Conservation (phyloP, 2,888 invertebrate genomes). For the Therioaphis trifolii region DNA sequence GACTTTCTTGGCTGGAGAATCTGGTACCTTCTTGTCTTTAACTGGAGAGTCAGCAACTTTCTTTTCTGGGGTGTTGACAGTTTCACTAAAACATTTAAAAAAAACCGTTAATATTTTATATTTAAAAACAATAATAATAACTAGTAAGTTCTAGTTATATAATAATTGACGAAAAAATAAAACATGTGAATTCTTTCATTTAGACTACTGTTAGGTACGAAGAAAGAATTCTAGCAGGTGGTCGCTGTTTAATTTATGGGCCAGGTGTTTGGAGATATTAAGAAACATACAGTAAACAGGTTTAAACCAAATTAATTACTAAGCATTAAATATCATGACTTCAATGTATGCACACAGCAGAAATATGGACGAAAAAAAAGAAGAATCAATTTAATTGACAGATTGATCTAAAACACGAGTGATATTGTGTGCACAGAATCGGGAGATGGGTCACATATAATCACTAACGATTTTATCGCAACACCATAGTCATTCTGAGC, state of each 20-base stretch:
- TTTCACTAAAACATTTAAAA: conserved; percentile 34
- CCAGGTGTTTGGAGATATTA: conserved; percentile 2
- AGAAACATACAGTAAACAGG: neutral
- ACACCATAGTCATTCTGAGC: neutral
- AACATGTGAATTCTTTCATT: neutral
- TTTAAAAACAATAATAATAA: neutral
- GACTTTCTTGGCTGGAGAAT: conserved; percentile 43
- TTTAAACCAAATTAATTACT: neutral
- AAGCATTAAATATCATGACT: no score
- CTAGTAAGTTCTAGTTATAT: neutral
- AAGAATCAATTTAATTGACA: no score
- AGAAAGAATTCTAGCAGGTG: conserved; percentile 28
- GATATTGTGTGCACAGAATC: no score
- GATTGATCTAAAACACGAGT: no score
- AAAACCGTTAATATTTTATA: neutral
- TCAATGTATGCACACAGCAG: no score
- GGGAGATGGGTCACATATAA: neutral
- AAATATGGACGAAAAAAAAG: no score
- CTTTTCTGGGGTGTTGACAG: conserved; percentile 49
- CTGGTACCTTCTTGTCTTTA: conserved; percentile 51
- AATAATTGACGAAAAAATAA: neutral
- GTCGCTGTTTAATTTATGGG: neutral
- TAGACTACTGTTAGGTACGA: neutral
- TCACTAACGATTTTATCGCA: neutral
- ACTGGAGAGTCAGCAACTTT: conserved; percentile 54